Evolutionary conservation across 2,797 vertebrate species (phyloP).

Genomic region (Sebastes cheni): DNA sequence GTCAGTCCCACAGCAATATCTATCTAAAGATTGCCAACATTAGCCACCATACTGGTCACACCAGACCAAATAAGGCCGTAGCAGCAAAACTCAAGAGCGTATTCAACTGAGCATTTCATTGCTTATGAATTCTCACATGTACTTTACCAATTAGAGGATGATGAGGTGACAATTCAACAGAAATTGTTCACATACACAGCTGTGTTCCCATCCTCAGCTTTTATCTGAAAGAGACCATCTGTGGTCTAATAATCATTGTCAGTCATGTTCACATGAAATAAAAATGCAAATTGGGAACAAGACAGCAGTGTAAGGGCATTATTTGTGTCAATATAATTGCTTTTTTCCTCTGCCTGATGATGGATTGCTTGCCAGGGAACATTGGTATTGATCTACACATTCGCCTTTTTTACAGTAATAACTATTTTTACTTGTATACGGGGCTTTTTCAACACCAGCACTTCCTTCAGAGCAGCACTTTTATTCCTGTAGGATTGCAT

Average conservation of each 20-base stretch:
- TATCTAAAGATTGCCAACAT: background rate
- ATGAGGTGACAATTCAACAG: background rate
- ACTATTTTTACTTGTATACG: background rate
- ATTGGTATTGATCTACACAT: background rate
- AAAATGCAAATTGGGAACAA: background rate
- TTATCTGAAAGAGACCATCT: background rate
- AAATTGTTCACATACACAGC: background rate
- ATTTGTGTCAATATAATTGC: background rate
- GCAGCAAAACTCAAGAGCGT: background rate
- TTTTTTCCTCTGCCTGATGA: background rate
- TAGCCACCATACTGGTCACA: background rate
- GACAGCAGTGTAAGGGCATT: background rate
- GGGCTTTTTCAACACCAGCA: background rate
- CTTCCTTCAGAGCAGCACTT: background rate
- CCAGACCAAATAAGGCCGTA: background rate
- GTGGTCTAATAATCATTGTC: background rate
- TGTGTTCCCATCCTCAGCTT: background rate
- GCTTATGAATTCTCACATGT: background rate
- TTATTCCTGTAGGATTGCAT: background rate
- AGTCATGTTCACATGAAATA: background rate
- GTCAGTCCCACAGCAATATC: background rate
- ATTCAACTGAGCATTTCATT: background rate
- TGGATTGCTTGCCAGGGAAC: background rate
- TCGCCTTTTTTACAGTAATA: background rate
- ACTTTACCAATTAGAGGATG: background rate